These are phyloP conservation scores for Mythimna loreyi DNA, from an alignment of 2,888 invertebrate genomes.

Conservation along the genomic window DNA sequence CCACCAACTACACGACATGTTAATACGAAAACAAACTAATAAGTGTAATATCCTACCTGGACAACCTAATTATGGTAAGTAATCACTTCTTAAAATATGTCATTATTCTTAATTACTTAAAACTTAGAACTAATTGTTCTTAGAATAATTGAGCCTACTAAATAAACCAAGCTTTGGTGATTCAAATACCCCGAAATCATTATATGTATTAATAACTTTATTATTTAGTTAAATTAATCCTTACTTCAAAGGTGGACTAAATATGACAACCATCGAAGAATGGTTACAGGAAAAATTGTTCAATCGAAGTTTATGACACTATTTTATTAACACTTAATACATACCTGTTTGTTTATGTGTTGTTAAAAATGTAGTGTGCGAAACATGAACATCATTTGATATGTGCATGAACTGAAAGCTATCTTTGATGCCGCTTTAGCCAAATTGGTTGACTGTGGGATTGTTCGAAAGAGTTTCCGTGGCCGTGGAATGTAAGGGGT, in stretches of 20 bases:
- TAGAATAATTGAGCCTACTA: background rate
- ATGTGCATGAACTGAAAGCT: too few species aligned
- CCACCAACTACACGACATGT: constrained; percentile 96
- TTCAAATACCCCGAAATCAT: background rate
- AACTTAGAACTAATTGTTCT: background rate
- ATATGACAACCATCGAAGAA: background rate
- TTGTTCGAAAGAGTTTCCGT: too few species aligned
- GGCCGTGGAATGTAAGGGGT: too few species aligned
- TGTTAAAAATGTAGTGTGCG: too few species aligned
- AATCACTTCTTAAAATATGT: background rate
- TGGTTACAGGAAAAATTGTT: background rate
- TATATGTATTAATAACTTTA: background rate
- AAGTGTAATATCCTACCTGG: constrained; percentile 96
- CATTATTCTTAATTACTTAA: background rate
- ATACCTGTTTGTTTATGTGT: too few species aligned
- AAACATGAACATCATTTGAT: too few species aligned
- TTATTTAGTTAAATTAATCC: background rate
- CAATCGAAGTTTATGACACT: background rate
- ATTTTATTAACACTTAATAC: background rate
- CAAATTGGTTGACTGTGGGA: too few species aligned
- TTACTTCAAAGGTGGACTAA: background rate
- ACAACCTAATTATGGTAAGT: constrained; percentile 96
- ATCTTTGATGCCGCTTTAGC: too few species aligned
- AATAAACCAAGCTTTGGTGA: background rate
- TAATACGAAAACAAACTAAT: constrained; percentile 95